Evolutionary conservation across 2,113 vertebrate genomes (phyloP).

Genomic region (Phalacrocorax brasilianus): DNA sequence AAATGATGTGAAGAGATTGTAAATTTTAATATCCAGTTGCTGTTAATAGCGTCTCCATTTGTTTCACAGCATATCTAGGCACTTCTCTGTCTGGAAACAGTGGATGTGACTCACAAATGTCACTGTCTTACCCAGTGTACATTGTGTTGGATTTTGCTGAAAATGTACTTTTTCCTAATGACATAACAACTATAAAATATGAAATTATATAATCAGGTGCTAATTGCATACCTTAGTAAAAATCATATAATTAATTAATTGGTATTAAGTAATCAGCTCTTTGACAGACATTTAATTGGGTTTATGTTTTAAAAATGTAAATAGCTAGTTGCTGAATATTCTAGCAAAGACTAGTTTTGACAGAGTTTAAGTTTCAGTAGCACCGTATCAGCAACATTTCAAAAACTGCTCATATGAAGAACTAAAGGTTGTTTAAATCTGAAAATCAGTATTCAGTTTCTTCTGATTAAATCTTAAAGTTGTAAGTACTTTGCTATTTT

Average conservation of each 20-base stretch:
- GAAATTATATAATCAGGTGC: constrained; percentile 8
- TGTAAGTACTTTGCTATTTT: background rate
- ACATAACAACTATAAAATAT: background rate
- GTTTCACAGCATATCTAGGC: background rate
- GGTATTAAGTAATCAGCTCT: constrained; percentile 12
- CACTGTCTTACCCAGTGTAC: background rate
- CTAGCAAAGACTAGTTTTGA: background rate
- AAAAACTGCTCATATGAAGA: background rate
- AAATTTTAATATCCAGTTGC: constrained; percentile 15
- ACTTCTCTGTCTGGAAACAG: background rate
- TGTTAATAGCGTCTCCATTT: background rate
- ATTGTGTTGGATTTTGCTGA: background rate
- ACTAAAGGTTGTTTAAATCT: background rate
- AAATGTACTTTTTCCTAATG: background rate
- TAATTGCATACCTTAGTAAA: constrained; percentile 23
- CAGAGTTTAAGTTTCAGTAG: background rate
- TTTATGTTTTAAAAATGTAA: constrained; percentile 33
- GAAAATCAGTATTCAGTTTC: background rate
- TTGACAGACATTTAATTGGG: constrained; percentile 26
- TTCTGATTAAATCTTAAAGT: background rate
- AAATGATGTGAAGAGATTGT: background rate
- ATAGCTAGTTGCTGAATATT: constrained; percentile 17
- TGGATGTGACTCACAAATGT: background rate
- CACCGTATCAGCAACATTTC: background rate
- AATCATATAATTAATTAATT: constrained; percentile 24